Percentiles rank a stretch among this genome's conserved stretches.
Evolutionary conservation across 2,888 invertebrate genomes (phyloP).

Genomic region (Platypus cylindrus): DNA sequence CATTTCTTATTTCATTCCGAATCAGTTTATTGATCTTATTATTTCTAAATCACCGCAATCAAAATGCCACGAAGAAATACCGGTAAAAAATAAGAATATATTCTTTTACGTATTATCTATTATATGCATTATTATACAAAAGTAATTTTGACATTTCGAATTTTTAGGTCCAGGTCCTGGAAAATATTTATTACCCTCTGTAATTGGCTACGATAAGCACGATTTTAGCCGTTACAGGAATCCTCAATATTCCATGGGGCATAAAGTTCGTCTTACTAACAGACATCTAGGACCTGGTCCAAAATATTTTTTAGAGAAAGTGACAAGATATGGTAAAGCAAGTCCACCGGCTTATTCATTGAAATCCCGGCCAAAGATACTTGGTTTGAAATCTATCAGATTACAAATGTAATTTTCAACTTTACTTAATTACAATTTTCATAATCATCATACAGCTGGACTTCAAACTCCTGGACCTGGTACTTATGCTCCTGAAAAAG

Average conservation of each 20-base stretch:
- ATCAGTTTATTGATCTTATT: too few relatives aligned
- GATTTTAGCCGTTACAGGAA: slow-evolving; percentile 48
- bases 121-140: neutral
- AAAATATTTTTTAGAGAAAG: slow-evolving; percentile 38
- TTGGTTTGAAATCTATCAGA: neutral
- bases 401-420: neutral
- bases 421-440: too few relatives aligned
- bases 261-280: slow-evolving; percentile 21
- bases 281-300: slow-evolving; percentile 34
- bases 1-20: too few relatives aligned
- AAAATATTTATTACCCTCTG: slow-evolving; percentile 48
- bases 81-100: slow-evolving; percentile 7
- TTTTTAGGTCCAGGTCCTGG: slow-evolving; percentile 53
- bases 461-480: slow-evolving; percentile 48
- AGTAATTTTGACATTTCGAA: neutral
- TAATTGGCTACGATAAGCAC: slow-evolving; percentile 47
- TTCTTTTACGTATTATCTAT: neutral
- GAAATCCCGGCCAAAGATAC: slow-evolving; percentile 27
- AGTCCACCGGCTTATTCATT: slow-evolving; percentile 40
- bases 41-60: neutral
- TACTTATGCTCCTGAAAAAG: slow-evolving; percentile 48
- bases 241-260: slow-evolving; percentile 52
- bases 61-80: slow-evolving; percentile 10
- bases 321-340: slow-evolving; percentile 36
- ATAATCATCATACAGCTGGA: too few relatives aligned